Conservation (phyloP, 2,113 vertebrate genomes). For the Cervus canadensis region DNA sequence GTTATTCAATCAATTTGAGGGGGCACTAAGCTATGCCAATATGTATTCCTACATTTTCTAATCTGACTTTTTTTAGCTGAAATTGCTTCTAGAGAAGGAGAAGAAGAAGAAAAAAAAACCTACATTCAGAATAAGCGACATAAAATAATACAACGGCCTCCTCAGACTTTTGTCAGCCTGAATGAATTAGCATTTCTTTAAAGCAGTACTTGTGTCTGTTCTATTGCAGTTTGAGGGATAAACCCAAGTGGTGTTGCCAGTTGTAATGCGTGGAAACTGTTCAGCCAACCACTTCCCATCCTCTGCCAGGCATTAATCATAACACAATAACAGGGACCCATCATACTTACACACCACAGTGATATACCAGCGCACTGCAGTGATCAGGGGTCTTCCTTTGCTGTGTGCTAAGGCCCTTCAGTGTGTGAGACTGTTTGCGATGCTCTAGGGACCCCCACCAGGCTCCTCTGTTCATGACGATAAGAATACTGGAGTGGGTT, state of each 20-base stretch:
- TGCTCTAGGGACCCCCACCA: not conserved
- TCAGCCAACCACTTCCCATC: not conserved
- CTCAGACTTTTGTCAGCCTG: not conserved
- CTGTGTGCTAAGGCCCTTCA: not conserved
- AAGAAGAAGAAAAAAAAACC: not conserved
- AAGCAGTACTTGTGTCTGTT: slow-evolving; percentile 39
- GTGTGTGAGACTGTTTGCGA: not conserved
- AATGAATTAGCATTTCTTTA: slow-evolving; percentile 27
- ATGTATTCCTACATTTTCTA: not conserved
- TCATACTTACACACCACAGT: not conserved
- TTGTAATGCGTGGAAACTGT: not conserved
- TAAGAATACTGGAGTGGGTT: not conserved
- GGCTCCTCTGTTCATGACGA: not conserved
- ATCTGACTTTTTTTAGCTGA: not conserved
- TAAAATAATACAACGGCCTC: not conserved
- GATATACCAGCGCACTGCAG: not conserved
- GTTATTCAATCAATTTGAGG: not conserved
- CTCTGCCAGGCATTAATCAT: not conserved
- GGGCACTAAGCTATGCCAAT: not conserved
- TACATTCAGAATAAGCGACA: not conserved
- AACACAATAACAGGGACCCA: not conserved
- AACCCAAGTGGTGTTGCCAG: not conserved
- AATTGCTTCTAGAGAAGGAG: slow-evolving; percentile 17
- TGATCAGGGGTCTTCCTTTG: not conserved
- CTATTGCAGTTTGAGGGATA: not conserved